Evolutionary conservation across 2,113 vertebrate genomes (phyloP), one percentile per base, ranked within the genome.

Genomic region (Pogona vitticeps): DNA sequence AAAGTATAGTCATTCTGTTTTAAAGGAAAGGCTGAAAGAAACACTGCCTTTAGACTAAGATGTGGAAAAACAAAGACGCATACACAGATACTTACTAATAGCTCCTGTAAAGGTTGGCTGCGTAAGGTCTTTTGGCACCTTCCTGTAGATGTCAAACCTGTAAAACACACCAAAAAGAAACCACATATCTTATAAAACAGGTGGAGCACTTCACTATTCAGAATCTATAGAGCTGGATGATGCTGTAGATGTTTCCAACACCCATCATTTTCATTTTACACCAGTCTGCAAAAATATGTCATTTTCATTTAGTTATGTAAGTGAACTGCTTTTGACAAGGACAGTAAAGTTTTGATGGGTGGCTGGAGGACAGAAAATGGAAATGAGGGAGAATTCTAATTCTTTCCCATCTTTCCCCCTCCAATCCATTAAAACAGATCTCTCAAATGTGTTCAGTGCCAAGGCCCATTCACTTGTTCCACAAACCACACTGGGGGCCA

Each of bases 101-200:
- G 98, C 99, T 94, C 99, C 99, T 67, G 98, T 99, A 95, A 99
- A 99, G 1, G 99, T 99, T 85, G 99, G 99, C 97, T 99, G 99
- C 23, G 99, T 99, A 88, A 99, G 98, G 96, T 99, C 99, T 97
- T 99, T 99, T 94, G 99, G 99, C 90, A 99, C 98, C 97, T 99
- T 99, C 97, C 99, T 98, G 97, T 99, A 99, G 97, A 99, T 99
- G 96, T 99, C 99, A 95, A 99, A 98, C 97, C 99, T 99, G 97
- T 67, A 91, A 82, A 93, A 90, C 85, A 93, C 89, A 79, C 3
- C 31, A 93, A 58, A 80, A 61, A 38, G 31, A 65, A 81, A 46
- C 6, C 71, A 88, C 5, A 81, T 77, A 61, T 90, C 86, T 90
- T 77, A 91, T 96, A 86, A 96, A 94, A 89, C 21, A 88, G 90